Conservation (phyloP, 2,797 vertebrate genomes). For the Tapirus indicus region DNA sequence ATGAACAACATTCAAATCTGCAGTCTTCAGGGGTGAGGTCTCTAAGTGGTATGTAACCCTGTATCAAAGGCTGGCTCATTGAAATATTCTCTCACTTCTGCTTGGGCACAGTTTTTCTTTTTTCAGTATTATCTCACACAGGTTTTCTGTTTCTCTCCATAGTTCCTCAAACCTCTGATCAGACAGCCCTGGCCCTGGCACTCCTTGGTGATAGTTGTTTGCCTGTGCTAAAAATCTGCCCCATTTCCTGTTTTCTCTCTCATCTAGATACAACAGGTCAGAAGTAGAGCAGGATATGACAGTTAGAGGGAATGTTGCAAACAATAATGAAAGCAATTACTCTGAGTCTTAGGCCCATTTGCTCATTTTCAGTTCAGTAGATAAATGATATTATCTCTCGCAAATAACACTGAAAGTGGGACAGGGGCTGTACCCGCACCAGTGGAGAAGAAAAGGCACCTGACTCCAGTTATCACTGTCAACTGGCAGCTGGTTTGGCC, state of each 20-base stretch:
- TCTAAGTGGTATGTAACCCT: background rate
- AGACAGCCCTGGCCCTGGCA: background rate
- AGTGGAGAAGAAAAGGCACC: background rate
- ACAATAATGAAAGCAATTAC: background rate
- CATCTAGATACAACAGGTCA: background rate
- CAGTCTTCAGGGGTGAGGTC: background rate
- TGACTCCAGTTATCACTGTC: background rate
- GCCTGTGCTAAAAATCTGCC: background rate
- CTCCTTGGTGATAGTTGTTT: background rate
- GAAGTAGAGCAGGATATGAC: conserved; percentile 4
- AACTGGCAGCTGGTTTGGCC: background rate
- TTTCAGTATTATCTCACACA: background rate
- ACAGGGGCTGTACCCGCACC: background rate
- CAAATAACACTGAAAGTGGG: background rate
- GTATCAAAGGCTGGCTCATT: background rate
- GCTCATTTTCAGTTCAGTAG: conserved; percentile 8
- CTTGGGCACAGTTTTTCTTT: background rate
- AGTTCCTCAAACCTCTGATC: background rate
- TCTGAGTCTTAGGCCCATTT: background rate
- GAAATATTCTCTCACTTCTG: background rate
- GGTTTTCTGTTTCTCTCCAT: background rate
- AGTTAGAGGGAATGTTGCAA: conserved; percentile 47
- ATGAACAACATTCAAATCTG: background rate
- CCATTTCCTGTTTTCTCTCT: conserved; percentile 71
- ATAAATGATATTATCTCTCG: background rate